Evolutionary conservation across 2,113 vertebrate species (phyloP).

Genomic region (Eonycteris spelaea): DNA sequence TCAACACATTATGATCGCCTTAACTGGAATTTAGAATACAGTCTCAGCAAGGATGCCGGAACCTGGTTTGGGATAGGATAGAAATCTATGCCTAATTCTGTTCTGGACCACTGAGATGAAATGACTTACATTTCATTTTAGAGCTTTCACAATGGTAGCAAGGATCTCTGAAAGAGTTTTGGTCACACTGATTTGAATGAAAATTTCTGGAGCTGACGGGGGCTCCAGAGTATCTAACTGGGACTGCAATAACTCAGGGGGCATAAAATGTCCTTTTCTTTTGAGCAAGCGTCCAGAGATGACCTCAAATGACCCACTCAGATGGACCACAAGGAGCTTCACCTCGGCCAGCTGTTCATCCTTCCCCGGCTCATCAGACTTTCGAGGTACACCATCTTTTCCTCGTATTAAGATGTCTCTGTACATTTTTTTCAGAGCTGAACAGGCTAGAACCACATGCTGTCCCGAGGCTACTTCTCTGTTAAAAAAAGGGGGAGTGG

Average conservation of each 20-base stretch:
- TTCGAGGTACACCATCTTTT: conserved; percentile 26
- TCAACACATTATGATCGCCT: neutral
- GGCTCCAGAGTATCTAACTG: conserved; percentile 90
- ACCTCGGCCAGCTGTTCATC: neutral
- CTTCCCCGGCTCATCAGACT: neutral
- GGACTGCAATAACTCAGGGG: conserved; percentile 85
- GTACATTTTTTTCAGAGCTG: conserved; percentile 90
- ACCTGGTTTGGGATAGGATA: neutral
- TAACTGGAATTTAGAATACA: conserved; percentile 23
- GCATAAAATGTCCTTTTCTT: conserved; percentile 91
- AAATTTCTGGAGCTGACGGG: conserved; percentile 85
- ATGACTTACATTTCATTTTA: conserved; percentile 57
- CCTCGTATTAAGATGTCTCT: conserved; percentile 85
- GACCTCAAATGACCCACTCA: conserved; percentile 84
- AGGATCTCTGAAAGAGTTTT: conserved; percentile 82
- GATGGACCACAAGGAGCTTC: conserved; percentile 86
- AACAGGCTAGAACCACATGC: conserved; percentile 87
- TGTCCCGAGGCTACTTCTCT: conserved; percentile 82
- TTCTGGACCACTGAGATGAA: neutral
- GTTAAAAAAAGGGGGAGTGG: neutral
- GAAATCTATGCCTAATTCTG: neutral
- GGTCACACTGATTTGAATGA: conserved; percentile 84
- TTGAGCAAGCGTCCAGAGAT: conserved; percentile 84
- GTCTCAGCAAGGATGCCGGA: neutral
- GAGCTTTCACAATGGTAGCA: conserved; percentile 74